Evolutionary conservation across 2,888 invertebrate species (phyloP), one percentile per base, ranked within the genome.

Genomic region (Pseudococcus viburni): DNA sequence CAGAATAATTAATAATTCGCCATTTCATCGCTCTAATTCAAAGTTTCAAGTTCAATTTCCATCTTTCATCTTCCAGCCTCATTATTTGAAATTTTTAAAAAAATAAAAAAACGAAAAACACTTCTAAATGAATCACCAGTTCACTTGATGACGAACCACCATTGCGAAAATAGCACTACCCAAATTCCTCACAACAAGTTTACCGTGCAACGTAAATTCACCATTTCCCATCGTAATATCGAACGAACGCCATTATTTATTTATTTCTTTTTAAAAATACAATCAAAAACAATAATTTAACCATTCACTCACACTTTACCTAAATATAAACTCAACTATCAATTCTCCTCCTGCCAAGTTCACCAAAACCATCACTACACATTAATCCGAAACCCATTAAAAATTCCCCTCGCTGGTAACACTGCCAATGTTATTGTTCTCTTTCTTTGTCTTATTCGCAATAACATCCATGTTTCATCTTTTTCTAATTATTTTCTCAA

Each of bases 401-500:
- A 33, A 0, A 83, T 83, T 19, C 11, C 9, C 9, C 5, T 9
- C 22, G 5, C 4, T 26, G 19, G 80, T 26, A 83, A 83, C 80
- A 83, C 46, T 83, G 42, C 46, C 5, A 46, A 19, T 83, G 80
- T 83, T 83, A 9, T 83, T 83, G 46, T 83, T 46, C 8, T 19
- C 33, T 26, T 6, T 46, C 80, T 39, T 83, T 46, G 39, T 83
- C 80, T 46, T 39, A 19, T 22, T 17, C 33, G 73, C 1, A 33
- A 3, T 3, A 73, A 33, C 0, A 15, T 12, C 17, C 19, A 46
- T 46, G 2, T 83, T 83, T 11, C 5, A 5, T 83, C 80, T 46
- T 46, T 73, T 83, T 46, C 80, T 83, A 33, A 64, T 77, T 42
- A 46, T 83, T 83, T 83, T 83, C 46, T 83, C 19, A 83, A 83